Base-by-base conservation (phyloP, 2,888 invertebrate species). In the Lithosia quadra region DNA sequence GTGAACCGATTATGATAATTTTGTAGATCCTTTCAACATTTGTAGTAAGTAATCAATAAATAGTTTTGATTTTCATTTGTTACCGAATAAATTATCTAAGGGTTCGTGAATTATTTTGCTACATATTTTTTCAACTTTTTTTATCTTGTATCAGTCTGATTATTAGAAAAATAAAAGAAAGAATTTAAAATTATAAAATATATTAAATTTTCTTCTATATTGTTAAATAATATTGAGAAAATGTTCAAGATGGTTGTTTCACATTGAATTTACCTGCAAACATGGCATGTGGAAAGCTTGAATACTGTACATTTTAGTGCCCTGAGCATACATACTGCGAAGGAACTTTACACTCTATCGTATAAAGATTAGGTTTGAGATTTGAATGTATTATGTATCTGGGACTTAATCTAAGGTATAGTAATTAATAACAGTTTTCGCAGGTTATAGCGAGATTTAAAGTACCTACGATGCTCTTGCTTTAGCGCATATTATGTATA, bases 391-490 rank as follows among this genome's bases (percentile, higher is more conserved):
- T 72, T n/a, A 58, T 33, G 10, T 39, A 21, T 5, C 8, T 57
- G 36, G 59, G 49, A 63, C 60, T 60, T 66, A 63, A 68, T 75
- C 49, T 49, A n/a, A 49, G n/a, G 68, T 73, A 56, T 67, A 72
- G 77, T 79, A 79, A 57, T 83, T 82, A 78, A 81, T 79, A 82
- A 82, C 77, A 78, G 78, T 78, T 79, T 81, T 77, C 71, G 75
- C 76, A 75, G 75, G 74, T 75, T 71, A 72, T 73, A 70, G 67
- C 71, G 71, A 77, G 77, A 77, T 77, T 79, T 78, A 67, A 61
- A 72, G 67, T 59, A 67, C n/a, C n/a, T n/a, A n/a, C 67, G 72
- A 78, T 71, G 73, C 71, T 76, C 71, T 75, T 43, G 36, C 24
- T 56, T 36, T 24, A n/a, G n/a, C 21, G 15, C 24, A 7, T 22